Evolutionary conservation across 1,140 invertebrate species (phyloP).

Genomic region (Condylostylus longicornis): DNA sequence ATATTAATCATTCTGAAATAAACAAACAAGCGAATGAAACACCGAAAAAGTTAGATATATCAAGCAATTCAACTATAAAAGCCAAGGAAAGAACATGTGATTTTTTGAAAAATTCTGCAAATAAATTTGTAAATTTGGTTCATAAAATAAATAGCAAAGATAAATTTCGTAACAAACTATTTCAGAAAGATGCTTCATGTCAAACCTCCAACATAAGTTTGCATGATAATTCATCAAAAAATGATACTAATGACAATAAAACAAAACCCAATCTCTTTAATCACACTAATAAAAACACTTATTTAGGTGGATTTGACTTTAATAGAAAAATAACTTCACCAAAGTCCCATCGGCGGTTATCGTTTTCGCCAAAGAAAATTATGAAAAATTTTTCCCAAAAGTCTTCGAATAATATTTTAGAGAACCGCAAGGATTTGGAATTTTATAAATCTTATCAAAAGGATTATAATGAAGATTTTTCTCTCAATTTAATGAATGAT

Average conservation of each 20-base stretch:
- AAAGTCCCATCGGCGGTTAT: neutral
- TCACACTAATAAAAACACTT: neutral
- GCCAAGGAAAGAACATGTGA: neutral
- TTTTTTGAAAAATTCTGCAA: conserved; percentile 15
- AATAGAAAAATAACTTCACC: neutral
- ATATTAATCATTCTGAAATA: conserved; percentile 5
- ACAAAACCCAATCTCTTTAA: too few species aligned
- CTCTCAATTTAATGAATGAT: conserved; percentile 23
- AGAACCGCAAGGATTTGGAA: neutral
- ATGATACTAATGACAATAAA: neutral
- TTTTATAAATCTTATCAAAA: conserved; percentile 24
- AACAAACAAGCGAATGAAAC: conserved; percentile 6
- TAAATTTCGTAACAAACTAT: too few species aligned
- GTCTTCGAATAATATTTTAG: neutral
- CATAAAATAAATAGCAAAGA: neutral
- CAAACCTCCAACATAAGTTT: neutral
- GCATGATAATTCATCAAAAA: neutral
- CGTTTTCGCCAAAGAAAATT: neutral
- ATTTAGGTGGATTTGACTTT: neutral
- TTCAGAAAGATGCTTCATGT: neutral
- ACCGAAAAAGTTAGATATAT: too few species aligned
- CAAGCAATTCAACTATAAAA: too few species aligned
- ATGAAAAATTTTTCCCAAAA: neutral
- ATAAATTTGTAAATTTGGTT: conserved; percentile 10
- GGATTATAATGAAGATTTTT: conserved; percentile 26